phyloP scores from a whole-genome alignment of 2,797 vertebrate species.

The Lerista edwardsae region DNA sequence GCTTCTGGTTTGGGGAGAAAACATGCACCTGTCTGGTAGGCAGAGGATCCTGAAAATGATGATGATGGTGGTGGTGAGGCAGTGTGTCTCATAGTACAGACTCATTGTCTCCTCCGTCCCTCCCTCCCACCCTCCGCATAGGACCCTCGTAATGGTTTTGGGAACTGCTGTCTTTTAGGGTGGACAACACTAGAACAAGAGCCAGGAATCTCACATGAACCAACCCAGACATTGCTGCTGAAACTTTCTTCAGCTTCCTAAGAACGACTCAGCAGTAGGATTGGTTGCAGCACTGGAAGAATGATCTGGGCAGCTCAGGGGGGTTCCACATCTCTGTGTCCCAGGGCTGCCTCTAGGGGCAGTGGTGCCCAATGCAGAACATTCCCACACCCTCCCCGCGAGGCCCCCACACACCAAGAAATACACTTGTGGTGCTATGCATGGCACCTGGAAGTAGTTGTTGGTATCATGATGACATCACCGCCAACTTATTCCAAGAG shows the following conservation, averaged over 20 bases:
- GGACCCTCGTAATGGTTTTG: background rate
- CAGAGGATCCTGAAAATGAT: background rate
- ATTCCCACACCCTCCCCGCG: no score
- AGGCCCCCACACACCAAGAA: no score
- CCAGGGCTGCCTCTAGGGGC: no score
- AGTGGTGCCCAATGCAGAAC: no score
- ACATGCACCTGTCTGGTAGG: no score
- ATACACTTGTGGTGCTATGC: no score
- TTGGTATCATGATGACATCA: no score
- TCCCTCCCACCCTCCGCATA: background rate
- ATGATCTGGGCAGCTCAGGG: background rate
- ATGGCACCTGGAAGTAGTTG: no score
- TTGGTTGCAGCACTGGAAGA: background rate
- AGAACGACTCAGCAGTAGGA: background rate
- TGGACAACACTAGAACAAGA: background rate
- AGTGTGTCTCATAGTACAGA: background rate
- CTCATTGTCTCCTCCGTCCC: background rate
- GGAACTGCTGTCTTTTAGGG: background rate
- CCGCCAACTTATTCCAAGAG: no score
- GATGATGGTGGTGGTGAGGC: no score
- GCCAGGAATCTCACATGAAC: no score
- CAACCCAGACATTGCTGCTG: background rate
- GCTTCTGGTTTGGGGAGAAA: no score
- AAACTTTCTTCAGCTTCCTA: background rate
- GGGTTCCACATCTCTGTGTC: background rate